phyloP scores from a whole-genome alignment of 1,140 invertebrate genomes.

The Gonioctena quinquepunctata region DNA sequence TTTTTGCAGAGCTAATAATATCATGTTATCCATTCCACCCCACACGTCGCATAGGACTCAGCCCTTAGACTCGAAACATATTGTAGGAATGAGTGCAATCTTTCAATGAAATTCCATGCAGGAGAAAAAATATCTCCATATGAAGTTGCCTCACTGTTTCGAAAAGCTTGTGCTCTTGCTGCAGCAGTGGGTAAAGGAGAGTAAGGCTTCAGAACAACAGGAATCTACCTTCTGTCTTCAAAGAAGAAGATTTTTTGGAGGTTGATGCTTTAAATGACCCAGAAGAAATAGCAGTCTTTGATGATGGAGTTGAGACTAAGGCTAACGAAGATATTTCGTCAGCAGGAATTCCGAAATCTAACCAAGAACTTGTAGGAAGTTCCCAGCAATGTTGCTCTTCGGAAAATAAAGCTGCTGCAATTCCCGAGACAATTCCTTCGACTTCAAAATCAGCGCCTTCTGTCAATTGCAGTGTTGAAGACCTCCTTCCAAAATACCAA shows the following conservation, averaged over 20 bases:
- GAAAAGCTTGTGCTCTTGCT: slow-evolving; percentile 46
- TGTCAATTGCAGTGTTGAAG: slow-evolving; percentile 4
- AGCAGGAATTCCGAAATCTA: background rate
- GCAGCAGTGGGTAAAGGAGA: slow-evolving; percentile 32
- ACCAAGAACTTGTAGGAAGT: background rate
- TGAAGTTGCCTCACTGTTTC: slow-evolving; percentile 48
- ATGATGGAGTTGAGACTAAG: slow-evolving; percentile 17
- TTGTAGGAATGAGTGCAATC: slow-evolving; percentile 24
- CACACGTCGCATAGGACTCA: slow-evolving; percentile 45
- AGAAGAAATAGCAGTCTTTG: slow-evolving; percentile 22
- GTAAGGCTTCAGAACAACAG: background rate
- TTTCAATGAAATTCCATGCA: slow-evolving; percentile 18
- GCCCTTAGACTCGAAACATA: slow-evolving; percentile 46
- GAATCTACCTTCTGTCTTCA: background rate
- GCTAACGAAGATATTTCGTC: background rate
- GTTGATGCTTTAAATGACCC: slow-evolving; percentile 23
- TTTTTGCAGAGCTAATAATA: slow-evolving; percentile 12
- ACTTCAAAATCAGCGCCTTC: slow-evolving; percentile 12
- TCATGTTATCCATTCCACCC: slow-evolving; percentile 30
- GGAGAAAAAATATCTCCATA: slow-evolving; percentile 29
- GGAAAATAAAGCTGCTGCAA: slow-evolving; percentile 7
- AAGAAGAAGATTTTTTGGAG: slow-evolving; percentile 11
- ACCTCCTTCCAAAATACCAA: slow-evolving; percentile 8
- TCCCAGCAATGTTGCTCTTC: slow-evolving; percentile 4
- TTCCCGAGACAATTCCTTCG: too few relatives aligned